These are phyloP conservation scores for Cremastobaeus sp. DNA, from an alignment of 2,888 invertebrate species.

Conservation along the genomic window DNA sequence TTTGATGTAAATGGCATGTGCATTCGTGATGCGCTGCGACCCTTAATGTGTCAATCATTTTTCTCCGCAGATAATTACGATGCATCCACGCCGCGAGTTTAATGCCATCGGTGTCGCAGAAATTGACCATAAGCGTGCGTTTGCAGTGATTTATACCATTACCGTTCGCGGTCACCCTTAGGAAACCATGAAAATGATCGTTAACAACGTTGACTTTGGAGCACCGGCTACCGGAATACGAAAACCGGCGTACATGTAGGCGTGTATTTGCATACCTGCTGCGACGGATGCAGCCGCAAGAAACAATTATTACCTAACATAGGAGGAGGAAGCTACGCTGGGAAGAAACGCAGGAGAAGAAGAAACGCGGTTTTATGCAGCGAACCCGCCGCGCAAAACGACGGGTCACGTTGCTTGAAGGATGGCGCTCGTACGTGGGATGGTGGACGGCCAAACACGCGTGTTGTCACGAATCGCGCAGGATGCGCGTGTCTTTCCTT, in stretches of 20 bases:
- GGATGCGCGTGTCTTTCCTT: slow-evolving; percentile 77
- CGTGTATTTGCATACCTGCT: slow-evolving; percentile 58
- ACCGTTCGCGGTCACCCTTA: slow-evolving; percentile 58
- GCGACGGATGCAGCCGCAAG: slow-evolving; percentile 44
- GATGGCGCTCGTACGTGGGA: slow-evolving; percentile 40
- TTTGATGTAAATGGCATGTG: slow-evolving; percentile 54
- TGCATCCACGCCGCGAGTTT: slow-evolving; percentile 51
- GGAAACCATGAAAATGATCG: slow-evolving; percentile 60
- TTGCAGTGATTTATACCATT: slow-evolving; percentile 58
- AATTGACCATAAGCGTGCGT: slow-evolving; percentile 53
- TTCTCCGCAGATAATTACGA: slow-evolving; percentile 47
- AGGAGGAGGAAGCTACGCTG: slow-evolving; percentile 41
- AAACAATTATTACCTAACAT: slow-evolving; percentile 61
- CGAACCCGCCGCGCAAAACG: slow-evolving; percentile 24
- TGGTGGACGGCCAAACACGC: slow-evolving; percentile 63
- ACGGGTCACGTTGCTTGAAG: slow-evolving; percentile 47
- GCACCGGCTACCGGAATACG: slow-evolving; percentile 53
- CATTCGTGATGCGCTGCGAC: slow-evolving; percentile 40
- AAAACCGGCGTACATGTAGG: slow-evolving; percentile 57
- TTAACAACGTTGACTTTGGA: slow-evolving; percentile 58
- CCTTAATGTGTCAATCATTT: slow-evolving; percentile 61
- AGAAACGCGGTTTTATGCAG: slow-evolving; percentile 33
- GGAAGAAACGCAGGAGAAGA: no score
- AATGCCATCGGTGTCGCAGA: slow-evolving; percentile 52
- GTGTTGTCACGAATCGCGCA: slow-evolving; percentile 75